Evolutionary conservation across 1,140 invertebrate species (phyloP), one percentile per base, ranked within the genome.

Genomic region (Pseudomyrmex gracilis): DNA sequence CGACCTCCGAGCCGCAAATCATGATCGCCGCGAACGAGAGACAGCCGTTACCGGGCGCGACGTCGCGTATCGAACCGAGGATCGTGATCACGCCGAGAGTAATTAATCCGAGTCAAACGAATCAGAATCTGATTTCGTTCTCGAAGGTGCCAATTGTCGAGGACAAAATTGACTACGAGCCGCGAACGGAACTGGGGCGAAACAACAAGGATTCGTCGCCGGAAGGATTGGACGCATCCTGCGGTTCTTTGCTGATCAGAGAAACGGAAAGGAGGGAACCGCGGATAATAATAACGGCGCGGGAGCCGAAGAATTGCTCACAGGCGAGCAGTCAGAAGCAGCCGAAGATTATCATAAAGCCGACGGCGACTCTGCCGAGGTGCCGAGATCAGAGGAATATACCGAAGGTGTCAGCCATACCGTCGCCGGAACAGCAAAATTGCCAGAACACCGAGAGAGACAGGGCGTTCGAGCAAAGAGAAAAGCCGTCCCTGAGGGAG

Each of bases 341-440:
- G 60, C 94, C 94, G 0, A 95, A 93, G 78, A 94, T 95, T 45
- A 95, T 95, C 43, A 95, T 95, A 49, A 95, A 95, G 76, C 94
- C 95, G 3, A 94, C 92, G 5, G 91, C 92, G 13, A 92, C 90
- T 73, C 85, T 91, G 17, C 88, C 90, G 73, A 91, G 90, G 58
- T 90, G 74, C 64, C 89, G 92, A 57, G 90, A 92, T 77, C 90
- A 92, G 47, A 92, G 92, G 71, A 92, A 93, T 74, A 93, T 94
- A 64, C 93, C 93, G 1, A 94, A 94, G 84, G 93, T 94, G 43
- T 93, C 93, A 8, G 93, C 92, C 7, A 93, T 93, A 80, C 93
- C 92, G 4, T 89, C 90, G 5, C 92, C 93, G 10, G 93, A 93
- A 64, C 68, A 77, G 10, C 85, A 90, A 47, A 90, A 86, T 53